These are phyloP conservation scores for Xestia xanthographa DNA, from an alignment of 2,888 invertebrate species.

Conservation along the genomic window DNA sequence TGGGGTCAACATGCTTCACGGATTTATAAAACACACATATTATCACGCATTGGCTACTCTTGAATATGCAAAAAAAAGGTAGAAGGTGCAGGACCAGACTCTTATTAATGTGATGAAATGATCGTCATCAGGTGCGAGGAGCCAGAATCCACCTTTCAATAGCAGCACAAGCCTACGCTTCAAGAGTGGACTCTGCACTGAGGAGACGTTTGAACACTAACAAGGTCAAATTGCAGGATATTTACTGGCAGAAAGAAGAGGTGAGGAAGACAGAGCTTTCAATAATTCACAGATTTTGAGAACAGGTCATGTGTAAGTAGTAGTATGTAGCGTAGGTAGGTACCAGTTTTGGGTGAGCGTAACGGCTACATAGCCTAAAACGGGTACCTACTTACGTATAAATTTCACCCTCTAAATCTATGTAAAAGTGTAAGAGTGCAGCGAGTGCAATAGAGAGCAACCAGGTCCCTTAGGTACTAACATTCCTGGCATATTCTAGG, in stretches of 20 bases:
- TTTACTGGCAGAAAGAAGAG: constrained; percentile 95
- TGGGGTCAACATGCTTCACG: not conserved
- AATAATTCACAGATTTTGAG: too few relatives aligned
- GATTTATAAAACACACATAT: not conserved
- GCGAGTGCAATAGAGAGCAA: too few relatives aligned
- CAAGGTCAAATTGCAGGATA: constrained; percentile 93
- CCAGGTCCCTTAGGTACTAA: too few relatives aligned
- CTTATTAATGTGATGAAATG: not conserved
- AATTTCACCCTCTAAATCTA: too few relatives aligned
- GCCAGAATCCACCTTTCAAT: constrained; percentile 93
- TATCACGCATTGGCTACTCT: not conserved
- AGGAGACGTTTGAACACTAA: constrained; percentile 95
- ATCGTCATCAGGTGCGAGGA: constrained; percentile 89
- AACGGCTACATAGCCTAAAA: too few relatives aligned
- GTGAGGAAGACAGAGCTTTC: constrained; percentile 71
- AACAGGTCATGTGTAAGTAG: too few relatives aligned
- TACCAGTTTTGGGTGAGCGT: too few relatives aligned
- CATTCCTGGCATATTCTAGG: too few relatives aligned
- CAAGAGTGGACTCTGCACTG: constrained; percentile 93
- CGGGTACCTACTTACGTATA: too few relatives aligned
- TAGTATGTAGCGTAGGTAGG: too few relatives aligned
- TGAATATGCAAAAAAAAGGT: not conserved
- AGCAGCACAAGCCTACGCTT: constrained; percentile 93
- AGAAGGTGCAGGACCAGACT: not conserved
- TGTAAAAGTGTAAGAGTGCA: too few relatives aligned